A percentile compares a stretch with the other conserved stretches of the same genome.
These are phyloP conservation scores for Bubo blakistoni DNA, from an alignment of 2,113 vertebrate genomes.

Conservation along the genomic window DNA sequence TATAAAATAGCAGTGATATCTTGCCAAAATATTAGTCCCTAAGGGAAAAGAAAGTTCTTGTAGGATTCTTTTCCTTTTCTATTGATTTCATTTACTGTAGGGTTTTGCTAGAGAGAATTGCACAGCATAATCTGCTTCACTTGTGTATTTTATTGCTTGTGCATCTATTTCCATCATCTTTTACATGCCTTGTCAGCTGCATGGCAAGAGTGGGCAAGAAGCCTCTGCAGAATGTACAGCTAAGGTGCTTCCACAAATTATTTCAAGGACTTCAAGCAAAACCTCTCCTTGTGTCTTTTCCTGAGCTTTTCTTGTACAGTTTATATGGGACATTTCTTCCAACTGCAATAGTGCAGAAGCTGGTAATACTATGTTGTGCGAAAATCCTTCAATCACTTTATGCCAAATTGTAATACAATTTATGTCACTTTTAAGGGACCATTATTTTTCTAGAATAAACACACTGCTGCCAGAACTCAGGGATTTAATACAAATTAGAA, in stretches of 20 bases:
- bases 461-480: neutral
- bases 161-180: neutral
- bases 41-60: neutral
- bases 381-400: neutral
- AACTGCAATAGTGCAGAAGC: neutral
- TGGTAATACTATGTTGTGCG: neutral
- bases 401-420: neutral
- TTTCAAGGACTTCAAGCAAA: neutral
- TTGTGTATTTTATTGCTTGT: neutral
- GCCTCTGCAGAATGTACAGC: neutral
- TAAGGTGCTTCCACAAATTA: neutral
- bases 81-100: neutral
- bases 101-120: neutral
- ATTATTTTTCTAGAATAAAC: neutral
- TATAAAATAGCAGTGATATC: neutral
- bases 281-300: neutral
- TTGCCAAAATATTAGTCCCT: neutral
- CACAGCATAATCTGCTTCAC: neutral
- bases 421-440: neutral
- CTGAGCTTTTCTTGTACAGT: neutral
- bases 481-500: neutral
- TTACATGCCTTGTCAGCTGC: neutral
- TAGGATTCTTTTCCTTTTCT: neutral
- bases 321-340: neutral
- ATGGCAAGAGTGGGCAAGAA: neutral